Evolutionary conservation across 2,888 invertebrate genomes (phyloP).

Genomic region (Brenthis daphne): DNA sequence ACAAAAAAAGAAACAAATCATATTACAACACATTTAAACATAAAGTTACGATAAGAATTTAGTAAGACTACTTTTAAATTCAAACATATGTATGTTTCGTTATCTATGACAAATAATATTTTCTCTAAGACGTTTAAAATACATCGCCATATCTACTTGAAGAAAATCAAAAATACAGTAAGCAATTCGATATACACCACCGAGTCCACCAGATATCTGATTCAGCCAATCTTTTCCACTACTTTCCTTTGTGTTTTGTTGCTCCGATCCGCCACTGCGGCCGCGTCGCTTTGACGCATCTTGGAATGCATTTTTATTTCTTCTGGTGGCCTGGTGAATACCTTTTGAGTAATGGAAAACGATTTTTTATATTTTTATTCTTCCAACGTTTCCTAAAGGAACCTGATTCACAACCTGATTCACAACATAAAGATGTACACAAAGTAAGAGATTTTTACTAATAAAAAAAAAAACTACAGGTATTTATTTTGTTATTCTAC

Average conservation of each 20-base stretch:
- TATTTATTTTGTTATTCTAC: not conserved
- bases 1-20: no score
- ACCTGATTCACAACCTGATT: slow-evolving; percentile 1
- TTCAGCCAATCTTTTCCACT: slow-evolving; percentile 37
- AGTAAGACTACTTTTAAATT: no score
- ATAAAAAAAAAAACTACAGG: not conserved
- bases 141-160: slow-evolving; percentile 6
- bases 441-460: slow-evolving; percentile 3
- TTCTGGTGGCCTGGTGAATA: slow-evolving; percentile 28
- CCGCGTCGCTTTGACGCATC: slow-evolving; percentile 30
- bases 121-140: not conserved
- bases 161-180: slow-evolving; percentile 26
- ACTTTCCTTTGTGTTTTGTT: slow-evolving; percentile 34
- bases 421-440: not conserved
- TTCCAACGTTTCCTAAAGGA: not conserved
- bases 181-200: slow-evolving; percentile 16
- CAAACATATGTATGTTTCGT: no score
- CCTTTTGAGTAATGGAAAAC: slow-evolving; percentile 33
- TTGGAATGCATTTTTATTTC: slow-evolving; percentile 37
- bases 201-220: slow-evolving; percentile 30
- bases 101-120: no score
- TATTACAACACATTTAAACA: no score
- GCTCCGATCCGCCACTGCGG: slow-evolving; percentile 19
- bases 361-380: slow-evolving; percentile 24
- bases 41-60: no score